phyloP scores from a whole-genome alignment of 2,797 vertebrate genomes.

The Spea hammondii region DNA sequence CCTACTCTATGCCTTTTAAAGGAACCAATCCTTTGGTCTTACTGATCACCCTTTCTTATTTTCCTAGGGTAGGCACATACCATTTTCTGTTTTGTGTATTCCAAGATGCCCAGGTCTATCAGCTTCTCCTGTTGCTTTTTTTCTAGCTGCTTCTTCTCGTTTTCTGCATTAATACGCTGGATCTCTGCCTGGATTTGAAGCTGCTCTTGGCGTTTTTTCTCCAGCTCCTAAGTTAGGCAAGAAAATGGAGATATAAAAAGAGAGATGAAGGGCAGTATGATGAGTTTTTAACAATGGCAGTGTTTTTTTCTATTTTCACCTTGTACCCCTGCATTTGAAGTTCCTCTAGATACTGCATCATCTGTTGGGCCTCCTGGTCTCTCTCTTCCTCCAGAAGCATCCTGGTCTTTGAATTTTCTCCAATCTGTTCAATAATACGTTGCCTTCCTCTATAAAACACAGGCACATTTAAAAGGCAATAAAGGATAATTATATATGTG shows the following conservation, averaged over 20 bases:
- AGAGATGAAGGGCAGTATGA: not conserved
- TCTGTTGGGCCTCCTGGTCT: constrained; percentile 74
- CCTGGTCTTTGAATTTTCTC: constrained; percentile 68
- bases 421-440: constrained; percentile 78
- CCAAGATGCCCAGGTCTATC: constrained; percentile 70
- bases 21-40: no score
- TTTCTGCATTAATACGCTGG: constrained; percentile 72
- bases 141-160: constrained; percentile 65
- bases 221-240: constrained; percentile 68
- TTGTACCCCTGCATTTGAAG: constrained; percentile 76
- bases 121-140: constrained; percentile 73
- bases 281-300: not conserved
- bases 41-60: no score
- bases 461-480: not conserved
- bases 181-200: constrained; percentile 74
- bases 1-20: no score
- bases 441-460: constrained; percentile 70
- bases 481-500: not conserved
- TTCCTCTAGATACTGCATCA: constrained; percentile 69
- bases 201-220: constrained; percentile 70
- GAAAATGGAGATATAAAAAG: not conserved
- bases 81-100: constrained; percentile 78
- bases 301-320: constrained; percentile 62
- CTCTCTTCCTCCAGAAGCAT: constrained; percentile 67
- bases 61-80: constrained; percentile 57